Percentiles rank a stretch among this genome's conserved stretches.
These are phyloP conservation scores for Meloidogyne chitwoodi DNA, from an alignment of 1,140 invertebrate genomes.

Conservation along the genomic window DNA sequence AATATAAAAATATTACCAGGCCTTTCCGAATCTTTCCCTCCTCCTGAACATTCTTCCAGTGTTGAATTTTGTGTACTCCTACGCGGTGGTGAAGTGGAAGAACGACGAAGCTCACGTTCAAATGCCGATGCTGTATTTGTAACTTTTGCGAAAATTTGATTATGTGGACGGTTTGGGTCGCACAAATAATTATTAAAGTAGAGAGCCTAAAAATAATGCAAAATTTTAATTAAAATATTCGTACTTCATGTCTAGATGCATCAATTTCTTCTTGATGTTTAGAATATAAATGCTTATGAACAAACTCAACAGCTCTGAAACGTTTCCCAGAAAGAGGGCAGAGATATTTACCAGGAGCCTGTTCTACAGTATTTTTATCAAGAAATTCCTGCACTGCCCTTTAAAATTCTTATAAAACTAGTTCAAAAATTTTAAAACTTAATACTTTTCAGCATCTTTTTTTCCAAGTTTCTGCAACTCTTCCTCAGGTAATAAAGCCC, in stretches of 20 bases:
- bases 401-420: constrained; percentile 10
- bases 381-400: constrained; percentile 88
- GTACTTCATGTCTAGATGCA: constrained; percentile 86
- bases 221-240: constrained; percentile 5
- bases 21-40: constrained; percentile 4
- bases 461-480: constrained; percentile 80
- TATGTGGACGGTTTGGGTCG: constrained; percentile 86
- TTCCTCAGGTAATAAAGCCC: constrained; percentile 69
- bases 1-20: background rate
- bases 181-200: constrained; percentile 97
- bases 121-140: constrained; percentile 14
- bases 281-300: constrained; percentile 95
- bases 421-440: constrained; percentile 31
- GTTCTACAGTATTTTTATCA: constrained; percentile 79
- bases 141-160: constrained; percentile 69
- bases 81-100: background rate
- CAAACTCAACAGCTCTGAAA: constrained; percentile 98
- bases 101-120: constrained; percentile 1
- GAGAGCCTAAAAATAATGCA: constrained; percentile 65
- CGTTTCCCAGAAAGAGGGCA: constrained; percentile 97
- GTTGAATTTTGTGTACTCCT: constrained; percentile 21
- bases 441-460: constrained; percentile 75
- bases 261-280: constrained; percentile 94
- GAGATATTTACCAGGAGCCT: constrained; percentile 94
- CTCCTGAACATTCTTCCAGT: constrained; percentile 17